Conservation (phyloP, 2,113 vertebrate species). For the Synodontis membranacea region DNA sequence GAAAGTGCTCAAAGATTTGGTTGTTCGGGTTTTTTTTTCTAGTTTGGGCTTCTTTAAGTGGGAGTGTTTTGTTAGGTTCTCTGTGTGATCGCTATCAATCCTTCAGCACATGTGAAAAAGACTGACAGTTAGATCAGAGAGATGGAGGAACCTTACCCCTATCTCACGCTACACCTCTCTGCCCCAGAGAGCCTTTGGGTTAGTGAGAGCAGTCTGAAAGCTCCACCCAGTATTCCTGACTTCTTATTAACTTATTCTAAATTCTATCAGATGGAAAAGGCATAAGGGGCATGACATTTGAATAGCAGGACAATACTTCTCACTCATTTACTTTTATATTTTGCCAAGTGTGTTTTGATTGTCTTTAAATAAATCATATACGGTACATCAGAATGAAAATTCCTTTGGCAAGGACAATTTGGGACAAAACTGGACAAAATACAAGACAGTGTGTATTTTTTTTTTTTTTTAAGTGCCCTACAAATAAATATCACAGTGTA, state of each 20-base stretch:
- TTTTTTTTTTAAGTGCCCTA: too few relatives aligned
- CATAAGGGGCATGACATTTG: not conserved
- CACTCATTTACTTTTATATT: not conserved
- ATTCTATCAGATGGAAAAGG: not conserved
- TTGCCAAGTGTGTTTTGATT: not conserved
- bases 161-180: slow-evolving; percentile 47
- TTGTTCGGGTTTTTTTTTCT: not conserved
- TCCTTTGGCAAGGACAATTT: not conserved
- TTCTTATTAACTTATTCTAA: not conserved
- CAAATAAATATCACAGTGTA: not conserved
- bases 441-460: not conserved
- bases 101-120: not conserved
- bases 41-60: not conserved
- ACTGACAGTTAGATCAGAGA: not conserved
- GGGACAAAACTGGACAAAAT: not conserved
- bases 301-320: not conserved
- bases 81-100: not conserved
- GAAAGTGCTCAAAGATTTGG: not conserved
- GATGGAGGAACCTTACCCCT: not conserved
- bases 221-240: not conserved
- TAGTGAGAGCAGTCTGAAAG: not conserved
- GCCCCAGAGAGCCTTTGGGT: slow-evolving; percentile 60
- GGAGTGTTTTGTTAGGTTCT: not conserved
- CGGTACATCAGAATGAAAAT: not conserved
- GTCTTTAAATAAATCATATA: not conserved